Evolutionary conservation across 2,888 invertebrate genomes (phyloP).

Genomic region (Ectemnius lituratus): DNA sequence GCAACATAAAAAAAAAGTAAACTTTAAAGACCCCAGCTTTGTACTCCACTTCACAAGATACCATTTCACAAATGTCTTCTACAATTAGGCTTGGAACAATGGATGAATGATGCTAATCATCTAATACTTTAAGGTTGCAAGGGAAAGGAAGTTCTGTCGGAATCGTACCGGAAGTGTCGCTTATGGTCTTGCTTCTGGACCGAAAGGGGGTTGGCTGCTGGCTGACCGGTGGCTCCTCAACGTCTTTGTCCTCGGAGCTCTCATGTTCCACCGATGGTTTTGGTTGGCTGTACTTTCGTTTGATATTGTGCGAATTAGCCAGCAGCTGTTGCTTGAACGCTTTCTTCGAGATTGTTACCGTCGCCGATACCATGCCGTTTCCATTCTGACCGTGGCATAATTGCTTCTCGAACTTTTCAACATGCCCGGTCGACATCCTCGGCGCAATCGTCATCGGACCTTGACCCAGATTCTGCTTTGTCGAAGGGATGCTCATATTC

Average conservation of each 20-base stretch:
- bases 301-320: conserved; percentile 78
- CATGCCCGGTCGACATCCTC: conserved; percentile 74
- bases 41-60: too few species aligned
- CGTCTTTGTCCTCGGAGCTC: conserved; percentile 88
- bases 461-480: conserved; percentile 79
- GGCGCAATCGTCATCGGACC: conserved; percentile 72
- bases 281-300: conserved; percentile 73
- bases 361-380: conserved; percentile 43
- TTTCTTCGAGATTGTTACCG: conserved; percentile 84
- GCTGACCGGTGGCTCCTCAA: conserved; percentile 79
- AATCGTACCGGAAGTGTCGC: conserved; percentile 86
- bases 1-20: too few species aligned
- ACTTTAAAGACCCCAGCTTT: too few species aligned
- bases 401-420: conserved; percentile 73
- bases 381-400: conserved; percentile 65
- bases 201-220: conserved; percentile 74
- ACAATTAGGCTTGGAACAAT: too few species aligned
- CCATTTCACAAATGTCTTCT: too few species aligned
- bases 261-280: conserved; percentile 88
- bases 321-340: conserved; percentile 88
- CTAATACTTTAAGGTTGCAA: too few species aligned
- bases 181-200: conserved; percentile 94
- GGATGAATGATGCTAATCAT: too few species aligned
- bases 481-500: conserved; percentile 95
- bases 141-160: too few species aligned